A percentile compares a stretch with the other conserved stretches of the same genome.
Conservation (phyloP, 2,797 vertebrate genomes). For the Eidolon dupreanum region DNA sequence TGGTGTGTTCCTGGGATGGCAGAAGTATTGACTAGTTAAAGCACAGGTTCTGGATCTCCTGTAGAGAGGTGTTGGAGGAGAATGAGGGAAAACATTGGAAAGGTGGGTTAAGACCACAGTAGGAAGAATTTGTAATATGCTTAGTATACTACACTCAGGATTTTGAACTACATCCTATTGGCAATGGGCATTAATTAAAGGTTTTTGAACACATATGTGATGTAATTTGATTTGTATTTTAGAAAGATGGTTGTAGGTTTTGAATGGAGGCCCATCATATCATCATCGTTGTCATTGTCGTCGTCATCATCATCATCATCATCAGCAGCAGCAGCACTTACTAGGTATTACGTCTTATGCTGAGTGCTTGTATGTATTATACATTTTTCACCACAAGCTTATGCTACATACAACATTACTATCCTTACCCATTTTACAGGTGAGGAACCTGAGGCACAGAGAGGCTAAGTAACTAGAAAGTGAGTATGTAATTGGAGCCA, state of each 20-base stretch:
- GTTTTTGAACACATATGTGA: not conserved
- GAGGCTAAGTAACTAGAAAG: not conserved
- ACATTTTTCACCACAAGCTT: not conserved
- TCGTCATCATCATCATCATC: too few species aligned
- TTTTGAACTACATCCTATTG: not conserved
- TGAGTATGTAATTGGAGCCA: not conserved
- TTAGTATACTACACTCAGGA: not conserved
- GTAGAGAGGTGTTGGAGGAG: not conserved
- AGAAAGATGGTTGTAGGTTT: not conserved
- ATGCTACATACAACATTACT: rapidly evolving
- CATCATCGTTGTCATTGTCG: too few species aligned
- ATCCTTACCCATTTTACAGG: not conserved
- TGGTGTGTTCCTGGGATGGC: not conserved
- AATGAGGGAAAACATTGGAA: not conserved
- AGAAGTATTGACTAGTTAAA: not conserved
- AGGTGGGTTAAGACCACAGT: not conserved
- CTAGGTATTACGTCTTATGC: not conserved
- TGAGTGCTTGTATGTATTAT: not conserved
- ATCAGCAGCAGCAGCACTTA: too few species aligned
- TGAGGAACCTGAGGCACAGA: not conserved
- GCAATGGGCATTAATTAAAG: not conserved
- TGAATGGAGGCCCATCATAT: not conserved
- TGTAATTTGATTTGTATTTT: not conserved
- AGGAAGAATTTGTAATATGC: not conserved
- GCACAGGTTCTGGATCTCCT: not conserved